These are phyloP conservation scores for Anhinga anhinga DNA, from an alignment of 2,113 vertebrate genomes.

Conservation along the genomic window DNA sequence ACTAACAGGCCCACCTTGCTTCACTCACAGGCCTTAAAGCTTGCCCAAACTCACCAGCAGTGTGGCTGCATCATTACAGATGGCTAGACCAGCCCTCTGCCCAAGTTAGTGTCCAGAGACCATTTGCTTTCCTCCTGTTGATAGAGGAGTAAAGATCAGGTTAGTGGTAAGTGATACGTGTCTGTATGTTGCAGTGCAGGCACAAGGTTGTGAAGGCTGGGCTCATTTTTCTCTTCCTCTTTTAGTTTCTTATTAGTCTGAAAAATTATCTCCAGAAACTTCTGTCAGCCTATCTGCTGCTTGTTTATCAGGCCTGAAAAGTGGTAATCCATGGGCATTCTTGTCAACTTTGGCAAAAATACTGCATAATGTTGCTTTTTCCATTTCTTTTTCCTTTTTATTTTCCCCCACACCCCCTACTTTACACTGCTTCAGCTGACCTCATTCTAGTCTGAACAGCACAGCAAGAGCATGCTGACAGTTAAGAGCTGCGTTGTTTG, in stretches of 20 bases:
- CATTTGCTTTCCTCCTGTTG: not conserved
- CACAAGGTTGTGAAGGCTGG: not conserved
- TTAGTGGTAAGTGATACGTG: not conserved
- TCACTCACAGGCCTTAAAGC: not conserved
- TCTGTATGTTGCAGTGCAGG: not conserved
- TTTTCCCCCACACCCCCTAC: not conserved
- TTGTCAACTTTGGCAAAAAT: not conserved
- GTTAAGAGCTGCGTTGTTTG: not conserved
- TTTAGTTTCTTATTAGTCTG: not conserved
- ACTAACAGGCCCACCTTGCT: not conserved
- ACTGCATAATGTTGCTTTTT: not conserved
- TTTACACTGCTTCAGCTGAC: not conserved
- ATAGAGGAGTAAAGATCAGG: not conserved
- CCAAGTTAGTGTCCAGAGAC: not conserved
- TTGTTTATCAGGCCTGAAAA: not conserved
- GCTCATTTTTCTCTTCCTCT: not conserved
- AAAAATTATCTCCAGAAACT: not conserved
- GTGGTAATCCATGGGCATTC: fast-evolving
- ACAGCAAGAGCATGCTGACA: not conserved
- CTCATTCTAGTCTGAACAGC: not conserved
- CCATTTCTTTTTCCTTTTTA: not conserved
- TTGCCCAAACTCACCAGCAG: not conserved
- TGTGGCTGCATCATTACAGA: not conserved
- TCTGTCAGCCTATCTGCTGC: not conserved
- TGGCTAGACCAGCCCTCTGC: not conserved